Evolutionary conservation across 1,140 invertebrate genomes (phyloP).

Genomic region (Ceratosolen fusciceps): DNA sequence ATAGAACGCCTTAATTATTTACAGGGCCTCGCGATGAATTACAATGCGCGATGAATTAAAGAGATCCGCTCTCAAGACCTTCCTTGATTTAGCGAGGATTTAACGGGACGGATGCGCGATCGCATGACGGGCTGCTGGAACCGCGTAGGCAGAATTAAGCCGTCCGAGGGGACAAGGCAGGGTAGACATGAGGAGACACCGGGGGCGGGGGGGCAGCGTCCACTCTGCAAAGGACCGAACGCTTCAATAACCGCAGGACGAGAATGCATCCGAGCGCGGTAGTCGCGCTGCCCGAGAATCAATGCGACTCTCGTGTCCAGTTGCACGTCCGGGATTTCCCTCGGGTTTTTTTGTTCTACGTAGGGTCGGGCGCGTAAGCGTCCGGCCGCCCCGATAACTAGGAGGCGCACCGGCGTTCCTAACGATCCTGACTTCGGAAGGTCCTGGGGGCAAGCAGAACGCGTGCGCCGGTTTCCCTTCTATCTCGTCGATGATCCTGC

Average conservation of each 20-base stretch:
- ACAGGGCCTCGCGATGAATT: too few relatives aligned
- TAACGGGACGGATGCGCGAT: too few relatives aligned
- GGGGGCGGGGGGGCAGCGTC: too few relatives aligned
- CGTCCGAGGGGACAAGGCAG: too few relatives aligned
- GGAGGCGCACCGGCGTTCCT: constrained; percentile 38
- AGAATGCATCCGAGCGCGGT: background rate
- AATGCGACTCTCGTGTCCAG: constrained; percentile 65
- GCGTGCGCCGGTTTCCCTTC: background rate
- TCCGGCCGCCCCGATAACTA: constrained; percentile 43
- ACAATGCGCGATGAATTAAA: too few relatives aligned
- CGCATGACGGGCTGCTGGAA: too few relatives aligned
- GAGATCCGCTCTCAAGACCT: too few relatives aligned
- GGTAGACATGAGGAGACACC: too few relatives aligned
- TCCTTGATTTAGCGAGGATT: too few relatives aligned
- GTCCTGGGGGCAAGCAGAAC: background rate
- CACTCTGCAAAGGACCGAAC: too few relatives aligned
- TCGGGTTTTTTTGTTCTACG: constrained; percentile 67
- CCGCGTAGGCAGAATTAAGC: too few relatives aligned
- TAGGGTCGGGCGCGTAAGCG: constrained; percentile 58
- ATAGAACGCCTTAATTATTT: too few relatives aligned
- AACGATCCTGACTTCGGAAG: constrained; percentile 45
- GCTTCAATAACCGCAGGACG: constrained; percentile 22
- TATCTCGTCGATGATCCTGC: background rate
- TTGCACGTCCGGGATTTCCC: constrained; percentile 66
- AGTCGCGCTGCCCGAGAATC: constrained; percentile 61